Base-by-base conservation (phyloP, 2,888 invertebrate genomes). In the Ischnus inquisitorius region DNA sequence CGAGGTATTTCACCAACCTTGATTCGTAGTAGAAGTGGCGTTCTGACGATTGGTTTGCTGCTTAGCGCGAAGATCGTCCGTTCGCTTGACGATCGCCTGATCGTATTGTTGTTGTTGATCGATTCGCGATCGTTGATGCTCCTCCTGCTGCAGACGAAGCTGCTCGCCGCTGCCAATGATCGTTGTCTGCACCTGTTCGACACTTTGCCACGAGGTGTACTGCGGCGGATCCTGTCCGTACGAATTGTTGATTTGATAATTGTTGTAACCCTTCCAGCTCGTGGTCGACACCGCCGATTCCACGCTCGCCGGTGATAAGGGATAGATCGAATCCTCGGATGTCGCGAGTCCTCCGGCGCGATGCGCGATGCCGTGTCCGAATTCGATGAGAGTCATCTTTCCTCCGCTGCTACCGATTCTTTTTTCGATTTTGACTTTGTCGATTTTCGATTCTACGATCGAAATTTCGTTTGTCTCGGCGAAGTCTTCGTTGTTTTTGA, bases 301-400 rank as follows among this genome's bases (percentile, higher is more conserved):
- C 25, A 86, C 77, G 74, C 88, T 88, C 4, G 80, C 82, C 0
- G 88, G 88, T 43, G 88, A 87, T 4, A 82, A 22, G 2, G 87
- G 87, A 86, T 86, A 86, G 28, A 83, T 43, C 6, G 82, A 71
- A 39, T 84, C 82, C n/a, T 83, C 85, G 10, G 69, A 41, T 6
- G 84, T 68, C 3, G 74, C 80, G 51, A 72, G 46, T 57, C 72
- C 79, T 43, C 76, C 81, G 1, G 68, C 67, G 54, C 79, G 82
- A 48, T 82, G 78, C 10, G 64, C 69, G 16, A 72, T 46, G 39
- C 81, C 81, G 19, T 78, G 69, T 39, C 78, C 79, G 22, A 83
- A 84, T 28, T 83, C 86, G 12, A 83, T 74, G 16, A 87, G 69
- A 69, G 81, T 81, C 83, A 87, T 87, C 51, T 77, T 83, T 6